A percentile compares a stretch with the other conserved stretches of the same genome.
Evolutionary conservation across 2,797 vertebrate genomes (phyloP).

Genomic region (Darevskia nairensis): DNA sequence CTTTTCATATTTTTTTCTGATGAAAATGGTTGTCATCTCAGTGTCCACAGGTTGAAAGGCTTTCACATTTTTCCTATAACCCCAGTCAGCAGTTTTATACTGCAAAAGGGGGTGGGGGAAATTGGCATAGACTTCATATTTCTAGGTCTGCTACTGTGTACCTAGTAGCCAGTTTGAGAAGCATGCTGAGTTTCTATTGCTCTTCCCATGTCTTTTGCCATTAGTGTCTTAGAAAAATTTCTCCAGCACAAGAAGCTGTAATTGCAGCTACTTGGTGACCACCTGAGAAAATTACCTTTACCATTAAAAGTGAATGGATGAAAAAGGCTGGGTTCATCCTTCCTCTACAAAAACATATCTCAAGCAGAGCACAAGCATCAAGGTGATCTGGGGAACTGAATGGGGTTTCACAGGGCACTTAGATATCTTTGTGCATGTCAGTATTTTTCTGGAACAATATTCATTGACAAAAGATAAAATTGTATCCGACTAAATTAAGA

Average conservation of each 20-base stretch:
- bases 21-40: constrained; percentile 3
- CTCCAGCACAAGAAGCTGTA: constrained; percentile 54
- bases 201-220: constrained; percentile 50
- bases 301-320: constrained; percentile 51
- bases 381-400: constrained; percentile 41
- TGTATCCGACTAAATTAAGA: no score
- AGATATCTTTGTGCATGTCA: constrained; percentile 35
- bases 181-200: constrained; percentile 56
- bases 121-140: constrained; percentile 28
- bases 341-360: neutral
- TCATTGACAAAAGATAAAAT: neutral
- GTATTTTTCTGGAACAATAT: neutral
- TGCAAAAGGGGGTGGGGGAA: constrained; percentile 54
- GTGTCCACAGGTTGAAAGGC: constrained; percentile 4
- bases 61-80: constrained; percentile 50
- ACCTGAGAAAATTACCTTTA: constrained; percentile 68
- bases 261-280: constrained; percentile 57
- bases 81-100: constrained; percentile 31
- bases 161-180: constrained; percentile 46
- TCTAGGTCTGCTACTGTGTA: constrained; percentile 39
- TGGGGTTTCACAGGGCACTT: constrained; percentile 16
- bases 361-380: constrained; percentile 29
- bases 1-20: constrained; percentile 6
- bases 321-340: constrained; percentile 39
- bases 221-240: constrained; percentile 62